A percentile compares a stretch with the other conserved stretches of the same genome.
These are phyloP conservation scores for Ivindomyrus marchei DNA, from an alignment of 2,113 vertebrate genomes.

Conservation along the genomic window DNA sequence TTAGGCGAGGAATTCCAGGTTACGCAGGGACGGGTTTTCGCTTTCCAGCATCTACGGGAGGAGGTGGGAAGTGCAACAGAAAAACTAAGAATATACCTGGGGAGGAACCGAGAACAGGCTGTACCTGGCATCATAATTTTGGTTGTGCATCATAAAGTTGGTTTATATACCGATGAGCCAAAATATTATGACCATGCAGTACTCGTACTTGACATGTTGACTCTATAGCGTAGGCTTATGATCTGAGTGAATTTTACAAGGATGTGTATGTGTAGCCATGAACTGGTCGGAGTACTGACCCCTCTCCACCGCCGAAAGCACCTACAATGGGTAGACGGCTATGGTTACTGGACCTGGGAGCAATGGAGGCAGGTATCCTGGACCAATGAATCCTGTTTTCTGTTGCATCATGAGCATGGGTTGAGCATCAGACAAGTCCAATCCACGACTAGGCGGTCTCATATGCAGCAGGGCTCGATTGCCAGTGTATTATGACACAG, in stretches of 20 bases:
- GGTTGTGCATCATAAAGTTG: background rate
- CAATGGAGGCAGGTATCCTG: background rate
- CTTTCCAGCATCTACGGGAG: background rate
- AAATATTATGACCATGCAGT: background rate
- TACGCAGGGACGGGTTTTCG: background rate
- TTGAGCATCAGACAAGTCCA: background rate
- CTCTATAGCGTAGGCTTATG: background rate
- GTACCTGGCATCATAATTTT: background rate
- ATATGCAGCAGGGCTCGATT: background rate
- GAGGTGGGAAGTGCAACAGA: background rate
- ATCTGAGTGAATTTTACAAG: background rate
- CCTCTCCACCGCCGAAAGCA: background rate
- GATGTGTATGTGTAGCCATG: background rate
- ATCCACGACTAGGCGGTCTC: background rate
- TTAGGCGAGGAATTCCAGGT: background rate
- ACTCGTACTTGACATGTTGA: background rate
- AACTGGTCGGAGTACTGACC: background rate
- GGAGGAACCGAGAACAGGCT: background rate
- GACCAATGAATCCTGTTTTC: background rate
- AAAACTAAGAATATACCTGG: background rate
- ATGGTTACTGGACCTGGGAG: background rate
- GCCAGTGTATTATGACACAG: background rate
- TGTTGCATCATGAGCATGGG: background rate
- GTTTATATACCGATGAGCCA: background rate
- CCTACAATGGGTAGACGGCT: background rate